These are phyloP conservation scores for Alosa sapidissima DNA, from an alignment of 2,797 vertebrate genomes.

Conservation along the genomic window DNA sequence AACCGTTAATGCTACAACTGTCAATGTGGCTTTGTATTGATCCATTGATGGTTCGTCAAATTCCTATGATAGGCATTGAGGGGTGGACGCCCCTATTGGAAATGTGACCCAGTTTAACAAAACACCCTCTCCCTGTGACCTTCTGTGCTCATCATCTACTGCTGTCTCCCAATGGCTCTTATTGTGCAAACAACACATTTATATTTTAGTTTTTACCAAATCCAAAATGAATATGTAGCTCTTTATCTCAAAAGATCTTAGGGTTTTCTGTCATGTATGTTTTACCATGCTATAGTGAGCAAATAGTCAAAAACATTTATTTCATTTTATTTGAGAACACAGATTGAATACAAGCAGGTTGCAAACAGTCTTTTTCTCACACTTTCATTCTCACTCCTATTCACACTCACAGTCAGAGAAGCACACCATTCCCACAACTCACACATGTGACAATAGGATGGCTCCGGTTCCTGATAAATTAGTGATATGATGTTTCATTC, in stretches of 20 bases:
- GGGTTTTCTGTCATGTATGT: neutral
- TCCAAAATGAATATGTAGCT: neutral
- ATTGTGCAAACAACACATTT: neutral
- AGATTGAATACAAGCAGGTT: neutral
- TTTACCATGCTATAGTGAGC: neutral
- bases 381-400: neutral
- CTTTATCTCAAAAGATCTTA: neutral
- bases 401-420: neutral
- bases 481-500: neutral
- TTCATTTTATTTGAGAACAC: neutral
- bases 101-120: neutral
- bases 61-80: neutral
- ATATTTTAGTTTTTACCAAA: neutral
- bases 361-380: neutral
- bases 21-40: conserved; percentile 30
- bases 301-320: neutral
- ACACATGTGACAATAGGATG: neutral
- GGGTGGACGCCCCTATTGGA: neutral
- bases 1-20: neutral
- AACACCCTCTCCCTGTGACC: neutral
- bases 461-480: neutral
- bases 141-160: neutral
- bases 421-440: neutral
- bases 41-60: conserved; percentile 15
- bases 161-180: neutral